A percentile compares a stretch with the other conserved stretches of the same genome.
phyloP scores from a whole-genome alignment of 2,113 vertebrate genomes.

The Sakesphorus luctuosus region DNA sequence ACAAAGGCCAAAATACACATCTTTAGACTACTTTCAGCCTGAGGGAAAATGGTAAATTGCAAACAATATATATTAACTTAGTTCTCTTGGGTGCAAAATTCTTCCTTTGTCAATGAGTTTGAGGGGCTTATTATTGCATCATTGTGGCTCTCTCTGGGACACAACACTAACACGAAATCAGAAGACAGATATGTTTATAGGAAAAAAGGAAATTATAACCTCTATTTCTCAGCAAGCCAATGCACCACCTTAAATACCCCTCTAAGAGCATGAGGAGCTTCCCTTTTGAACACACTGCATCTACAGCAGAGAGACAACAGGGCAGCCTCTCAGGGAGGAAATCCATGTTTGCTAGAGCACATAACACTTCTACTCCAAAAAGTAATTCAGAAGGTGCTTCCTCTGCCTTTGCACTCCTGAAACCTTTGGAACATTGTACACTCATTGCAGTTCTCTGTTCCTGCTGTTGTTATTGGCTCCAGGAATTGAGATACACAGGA shows the following conservation, averaged over 20 bases:
- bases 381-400: neutral
- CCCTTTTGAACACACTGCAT: neutral
- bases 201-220: neutral
- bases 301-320: neutral
- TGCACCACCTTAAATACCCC: neutral
- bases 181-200: neutral
- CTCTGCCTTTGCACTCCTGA: neutral
- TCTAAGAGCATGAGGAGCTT: neutral
- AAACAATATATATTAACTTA: neutral
- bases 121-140: neutral
- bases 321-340: neutral
- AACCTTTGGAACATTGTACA: neutral
- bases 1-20: neutral
- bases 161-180: neutral
- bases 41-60: neutral
- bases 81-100: neutral
- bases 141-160: neutral
- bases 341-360: neutral
- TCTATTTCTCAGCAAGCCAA: neutral
- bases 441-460: neutral
- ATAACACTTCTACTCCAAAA: neutral
- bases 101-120: neutral
- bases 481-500: neutral
- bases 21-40: neutral
- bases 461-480: neutral